phyloP scores from a whole-genome alignment of 2,888 invertebrate species.

The Gari tellinella region DNA sequence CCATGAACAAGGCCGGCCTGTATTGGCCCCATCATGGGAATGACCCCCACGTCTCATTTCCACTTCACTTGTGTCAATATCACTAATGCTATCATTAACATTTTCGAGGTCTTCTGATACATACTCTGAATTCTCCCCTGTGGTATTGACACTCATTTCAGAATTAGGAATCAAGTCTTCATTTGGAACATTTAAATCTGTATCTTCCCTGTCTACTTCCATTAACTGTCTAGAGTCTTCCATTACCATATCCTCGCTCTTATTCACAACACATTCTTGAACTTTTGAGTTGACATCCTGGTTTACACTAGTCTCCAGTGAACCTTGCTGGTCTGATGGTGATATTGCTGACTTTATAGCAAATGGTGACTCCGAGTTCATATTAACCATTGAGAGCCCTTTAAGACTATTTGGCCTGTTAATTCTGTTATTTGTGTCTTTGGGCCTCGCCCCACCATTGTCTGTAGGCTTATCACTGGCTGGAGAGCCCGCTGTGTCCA shows the following conservation, averaged over 20 bases:
- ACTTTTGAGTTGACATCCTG: constrained; percentile 6
- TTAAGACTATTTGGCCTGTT: constrained; percentile 75
- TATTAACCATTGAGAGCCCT: constrained; percentile 74
- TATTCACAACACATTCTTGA: constrained; percentile 16
- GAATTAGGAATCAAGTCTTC: too few relatives aligned
- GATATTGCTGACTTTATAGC: constrained; percentile 26
- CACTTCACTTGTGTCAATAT: constrained; percentile 5
- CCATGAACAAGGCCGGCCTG: constrained; percentile 70
- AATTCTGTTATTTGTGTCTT: constrained; percentile 68
- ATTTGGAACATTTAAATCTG: background rate
- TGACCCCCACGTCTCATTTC: constrained; percentile 25
- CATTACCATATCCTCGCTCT: constrained; percentile 10
- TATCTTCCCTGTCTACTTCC: constrained; percentile 21
- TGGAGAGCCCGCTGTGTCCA: constrained; percentile 11
- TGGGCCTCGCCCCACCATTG: constrained; percentile 75
- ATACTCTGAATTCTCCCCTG: too few relatives aligned
- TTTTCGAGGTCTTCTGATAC: too few relatives aligned
- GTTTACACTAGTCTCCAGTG: constrained; percentile 3
- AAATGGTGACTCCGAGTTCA: constrained; percentile 53
- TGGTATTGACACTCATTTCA: too few relatives aligned
- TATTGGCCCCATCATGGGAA: constrained; percentile 1
- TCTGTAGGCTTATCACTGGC: constrained; percentile 10
- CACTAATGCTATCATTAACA: background rate
- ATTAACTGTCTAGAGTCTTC: constrained; percentile 44
- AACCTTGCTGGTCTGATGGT: constrained; percentile 17